Evolutionary conservation across 2,113 vertebrate species (phyloP).

Genomic region (Oriolus oriolus): DNA sequence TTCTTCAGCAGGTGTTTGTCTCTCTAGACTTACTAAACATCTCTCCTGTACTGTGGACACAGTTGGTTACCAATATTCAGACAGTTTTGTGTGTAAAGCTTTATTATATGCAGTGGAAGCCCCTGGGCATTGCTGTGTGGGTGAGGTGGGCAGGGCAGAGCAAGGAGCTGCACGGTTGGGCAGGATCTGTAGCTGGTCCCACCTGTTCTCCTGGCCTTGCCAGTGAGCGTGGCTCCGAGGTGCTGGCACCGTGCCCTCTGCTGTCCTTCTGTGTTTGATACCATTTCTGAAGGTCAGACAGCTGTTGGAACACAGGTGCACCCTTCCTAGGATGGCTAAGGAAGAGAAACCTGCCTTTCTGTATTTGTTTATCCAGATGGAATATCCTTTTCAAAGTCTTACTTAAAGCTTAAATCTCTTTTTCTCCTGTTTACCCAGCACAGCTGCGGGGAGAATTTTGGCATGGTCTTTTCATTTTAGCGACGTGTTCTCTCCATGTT

Average conservation of each 20-base stretch:
- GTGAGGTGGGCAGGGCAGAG: not conserved
- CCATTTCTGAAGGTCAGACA: not conserved
- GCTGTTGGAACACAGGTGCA: not conserved
- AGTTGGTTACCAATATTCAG: not conserved
- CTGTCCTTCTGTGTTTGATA: not conserved
- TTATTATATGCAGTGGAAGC: not conserved
- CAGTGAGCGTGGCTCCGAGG: not conserved
- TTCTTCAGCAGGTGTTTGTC: not conserved
- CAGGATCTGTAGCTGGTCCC: not conserved
- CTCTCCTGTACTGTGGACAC: not conserved
- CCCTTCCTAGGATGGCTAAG: not conserved
- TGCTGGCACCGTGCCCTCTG: not conserved
- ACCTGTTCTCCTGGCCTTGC: not conserved
- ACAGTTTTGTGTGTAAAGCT: not conserved
- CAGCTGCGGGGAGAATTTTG: not conserved
- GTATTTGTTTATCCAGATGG: not conserved
- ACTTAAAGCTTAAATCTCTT: not conserved
- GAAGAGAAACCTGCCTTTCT: not conserved
- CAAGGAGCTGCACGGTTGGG: fast-evolving
- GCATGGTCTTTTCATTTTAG: not conserved
- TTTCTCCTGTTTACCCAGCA: not conserved
- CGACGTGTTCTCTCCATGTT: not conserved
- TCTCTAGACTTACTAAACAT: not conserved
- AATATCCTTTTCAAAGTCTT: not conserved
- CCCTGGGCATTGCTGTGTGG: fast-evolving